Conservation (phyloP, 2,888 invertebrate genomes). For the Lingula anatina region DNA sequence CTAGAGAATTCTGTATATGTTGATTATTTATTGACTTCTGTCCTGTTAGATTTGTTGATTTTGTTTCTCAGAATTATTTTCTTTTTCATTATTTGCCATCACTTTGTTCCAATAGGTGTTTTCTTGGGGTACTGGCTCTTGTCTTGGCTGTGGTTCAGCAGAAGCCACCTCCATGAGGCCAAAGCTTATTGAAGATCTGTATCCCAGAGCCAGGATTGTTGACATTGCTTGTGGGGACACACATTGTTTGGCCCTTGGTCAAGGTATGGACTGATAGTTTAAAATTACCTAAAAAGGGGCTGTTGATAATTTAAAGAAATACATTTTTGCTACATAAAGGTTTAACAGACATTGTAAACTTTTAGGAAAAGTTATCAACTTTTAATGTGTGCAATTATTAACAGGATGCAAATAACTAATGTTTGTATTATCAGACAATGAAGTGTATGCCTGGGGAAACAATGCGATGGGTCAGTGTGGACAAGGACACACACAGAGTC, state of each 20-base stretch:
- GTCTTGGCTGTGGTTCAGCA: slow-evolving; percentile 59
- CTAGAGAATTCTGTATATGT: neutral
- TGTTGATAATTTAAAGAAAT: too few relatives aligned
- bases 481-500: slow-evolving; percentile 60
- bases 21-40: neutral
- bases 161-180: slow-evolving; percentile 59
- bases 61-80: neutral
- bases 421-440: slow-evolving; percentile 36
- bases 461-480: slow-evolving; percentile 66
- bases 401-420: too few relatives aligned
- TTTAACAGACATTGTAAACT: too few relatives aligned
- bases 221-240: slow-evolving; percentile 63
- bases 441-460: slow-evolving; percentile 61
- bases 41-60: neutral
- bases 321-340: too few relatives aligned
- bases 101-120: too few relatives aligned
- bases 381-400: neutral
- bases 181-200: slow-evolving; percentile 57
- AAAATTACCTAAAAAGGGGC: neutral
- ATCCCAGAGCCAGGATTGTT: slow-evolving; percentile 54
- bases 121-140: slow-evolving; percentile 62
- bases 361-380: neutral
- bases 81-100: neutral
- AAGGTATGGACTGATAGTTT: slow-evolving; percentile 37
- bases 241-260: slow-evolving; percentile 61